Conservation (phyloP, 2,888 invertebrate species). For the Encarsia formosa region DNA sequence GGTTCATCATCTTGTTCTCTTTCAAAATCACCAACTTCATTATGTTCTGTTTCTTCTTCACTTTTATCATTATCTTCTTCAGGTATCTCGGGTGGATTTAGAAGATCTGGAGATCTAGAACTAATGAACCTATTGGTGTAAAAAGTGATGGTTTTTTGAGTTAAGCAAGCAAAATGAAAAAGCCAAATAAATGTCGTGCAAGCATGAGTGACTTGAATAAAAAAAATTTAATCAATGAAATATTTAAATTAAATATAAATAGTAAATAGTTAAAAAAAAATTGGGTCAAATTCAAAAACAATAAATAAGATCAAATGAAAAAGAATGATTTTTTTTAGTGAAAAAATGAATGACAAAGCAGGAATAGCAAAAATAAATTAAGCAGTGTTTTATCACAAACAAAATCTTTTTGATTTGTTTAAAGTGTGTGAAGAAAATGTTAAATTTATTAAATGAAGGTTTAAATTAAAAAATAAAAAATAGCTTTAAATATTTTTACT, state of each 20-base stretch:
- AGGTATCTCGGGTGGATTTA: constrained; percentile 11
- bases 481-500: too few species aligned
- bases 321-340: not conserved
- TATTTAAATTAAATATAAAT: not conserved
- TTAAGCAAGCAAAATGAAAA: not conserved
- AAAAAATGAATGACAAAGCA: not conserved
- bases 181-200: not conserved
- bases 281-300: not conserved
- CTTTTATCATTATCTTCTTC: constrained; percentile 6
- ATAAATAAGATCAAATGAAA: not conserved
- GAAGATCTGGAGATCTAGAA: constrained; percentile 28
- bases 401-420: too few species aligned
- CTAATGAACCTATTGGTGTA: constrained; percentile 28
- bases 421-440: too few species aligned
- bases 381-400: not conserved
- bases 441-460: too few species aligned
- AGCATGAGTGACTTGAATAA: not conserved
- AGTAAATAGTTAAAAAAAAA: not conserved
- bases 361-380: not conserved
- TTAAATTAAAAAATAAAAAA: too few species aligned
- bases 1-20: too few species aligned
- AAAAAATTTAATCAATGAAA: not conserved
- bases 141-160: too few species aligned
- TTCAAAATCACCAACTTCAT: too few species aligned
- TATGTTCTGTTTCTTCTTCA: too few species aligned